Percentiles rank a stretch among this genome's conserved stretches.
Conservation (phyloP, 1,140 invertebrate species). For the Drosophila ironensis region DNA sequence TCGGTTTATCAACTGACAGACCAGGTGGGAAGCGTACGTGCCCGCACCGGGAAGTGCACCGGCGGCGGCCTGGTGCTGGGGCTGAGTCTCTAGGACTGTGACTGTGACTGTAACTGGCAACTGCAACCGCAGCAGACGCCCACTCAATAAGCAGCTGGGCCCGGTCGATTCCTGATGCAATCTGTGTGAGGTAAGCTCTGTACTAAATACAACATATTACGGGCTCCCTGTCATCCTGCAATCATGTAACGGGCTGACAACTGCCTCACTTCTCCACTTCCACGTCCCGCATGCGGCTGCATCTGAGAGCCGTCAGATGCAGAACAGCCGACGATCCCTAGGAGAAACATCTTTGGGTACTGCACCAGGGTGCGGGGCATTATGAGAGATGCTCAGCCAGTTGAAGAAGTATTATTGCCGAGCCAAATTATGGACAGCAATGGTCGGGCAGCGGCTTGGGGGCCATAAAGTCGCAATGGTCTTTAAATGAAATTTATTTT, state of each 20-base stretch:
- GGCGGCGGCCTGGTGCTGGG: too few species aligned
- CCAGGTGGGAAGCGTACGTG: conserved; percentile 7
- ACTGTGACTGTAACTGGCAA: too few species aligned
- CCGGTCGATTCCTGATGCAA: conserved; percentile 19
- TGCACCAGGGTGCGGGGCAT: not conserved
- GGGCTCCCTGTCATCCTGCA: conserved; percentile 7
- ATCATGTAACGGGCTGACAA: too few species aligned
- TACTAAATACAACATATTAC: conserved; percentile 12
- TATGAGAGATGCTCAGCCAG: not conserved
- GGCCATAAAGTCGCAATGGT: conserved; percentile 39
- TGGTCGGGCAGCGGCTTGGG: conserved; percentile 7
- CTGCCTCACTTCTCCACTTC: too few species aligned
- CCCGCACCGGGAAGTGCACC: not conserved
- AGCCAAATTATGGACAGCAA: conserved; percentile 27
- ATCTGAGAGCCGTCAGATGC: conserved; percentile 1
- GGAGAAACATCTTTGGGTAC: too few species aligned
- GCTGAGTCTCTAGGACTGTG: too few species aligned
- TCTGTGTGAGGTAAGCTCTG: conserved; percentile 5
- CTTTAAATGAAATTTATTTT: conserved; percentile 75
- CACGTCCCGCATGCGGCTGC: too few species aligned
- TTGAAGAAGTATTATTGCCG: conserved; percentile 11
- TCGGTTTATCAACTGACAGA: conserved; percentile 17
- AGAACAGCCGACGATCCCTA: too few species aligned
- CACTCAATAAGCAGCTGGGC: conserved; percentile 10
- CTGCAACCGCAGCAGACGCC: not conserved